These are phyloP conservation scores for Alosa alosa DNA, from an alignment of 2,113 vertebrate species.

Conservation along the genomic window DNA sequence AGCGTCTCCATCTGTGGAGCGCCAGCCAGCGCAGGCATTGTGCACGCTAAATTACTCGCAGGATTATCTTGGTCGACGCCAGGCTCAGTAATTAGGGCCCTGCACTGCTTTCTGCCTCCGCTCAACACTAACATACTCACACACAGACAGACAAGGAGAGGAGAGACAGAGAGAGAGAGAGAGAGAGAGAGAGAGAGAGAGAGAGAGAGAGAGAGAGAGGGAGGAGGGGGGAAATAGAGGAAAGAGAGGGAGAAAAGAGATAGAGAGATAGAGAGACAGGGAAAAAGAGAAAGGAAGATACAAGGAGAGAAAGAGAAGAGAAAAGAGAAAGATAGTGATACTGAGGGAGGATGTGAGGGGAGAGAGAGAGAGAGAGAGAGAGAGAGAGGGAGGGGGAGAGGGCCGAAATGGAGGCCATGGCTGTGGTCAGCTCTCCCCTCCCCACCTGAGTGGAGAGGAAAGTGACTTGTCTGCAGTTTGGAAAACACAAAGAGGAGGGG, in stretches of 20 bases:
- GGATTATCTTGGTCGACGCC: slow-evolving; percentile 99
- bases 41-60: slow-evolving; percentile 99
- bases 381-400: slow-evolving; percentile 9
- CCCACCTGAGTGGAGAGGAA: neutral
- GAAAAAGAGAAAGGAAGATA: neutral
- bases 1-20: slow-evolving; percentile 96
- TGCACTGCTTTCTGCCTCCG: slow-evolving; percentile 87
- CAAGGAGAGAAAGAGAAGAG: neutral
- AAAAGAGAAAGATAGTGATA: neutral
- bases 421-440: neutral
- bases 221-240: neutral
- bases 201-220: neutral
- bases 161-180: neutral
- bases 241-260: neutral
- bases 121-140: slow-evolving; percentile 62
- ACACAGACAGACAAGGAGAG: slow-evolving; percentile 48
- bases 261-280: neutral
- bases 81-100: slow-evolving; percentile 96
- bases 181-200: neutral
- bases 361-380: slow-evolving; percentile 9
- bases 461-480: neutral
- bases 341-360: slow-evolving; percentile 18
- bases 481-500: neutral
- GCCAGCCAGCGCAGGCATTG: slow-evolving; percentile 80
- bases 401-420: slow-evolving; percentile 26